Percentiles rank a stretch among this genome's conserved stretches.
These are phyloP conservation scores for Clarias platycephalus DNA, from an alignment of 2,797 vertebrate species.

Conservation along the genomic window DNA sequence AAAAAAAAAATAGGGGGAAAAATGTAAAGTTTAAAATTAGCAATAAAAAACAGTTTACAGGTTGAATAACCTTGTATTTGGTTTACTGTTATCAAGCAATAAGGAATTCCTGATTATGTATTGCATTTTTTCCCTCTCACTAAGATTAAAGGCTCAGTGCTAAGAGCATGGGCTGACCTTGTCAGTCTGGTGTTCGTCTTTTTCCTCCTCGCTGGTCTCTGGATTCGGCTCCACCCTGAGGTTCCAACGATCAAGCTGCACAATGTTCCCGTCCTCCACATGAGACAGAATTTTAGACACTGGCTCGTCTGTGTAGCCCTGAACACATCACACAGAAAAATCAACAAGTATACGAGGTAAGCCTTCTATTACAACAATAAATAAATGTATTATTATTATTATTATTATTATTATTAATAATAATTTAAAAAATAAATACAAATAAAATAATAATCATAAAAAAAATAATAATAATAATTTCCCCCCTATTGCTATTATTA, in stretches of 20 bases:
- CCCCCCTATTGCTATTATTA: too few relatives aligned
- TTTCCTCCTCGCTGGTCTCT: conserved; percentile 76
- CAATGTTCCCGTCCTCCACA: conserved; percentile 84
- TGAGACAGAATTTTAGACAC: conserved; percentile 86
- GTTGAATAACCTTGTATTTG: neutral
- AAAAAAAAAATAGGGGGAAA: too few relatives aligned
- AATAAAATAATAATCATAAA: too few relatives aligned
- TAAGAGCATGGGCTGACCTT: conserved; percentile 72
- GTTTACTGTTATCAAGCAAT: neutral
- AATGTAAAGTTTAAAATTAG: neutral
- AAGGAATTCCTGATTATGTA: too few relatives aligned
- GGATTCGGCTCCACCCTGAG: conserved; percentile 79
- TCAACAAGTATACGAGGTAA: neutral
- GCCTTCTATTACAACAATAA: neutral
- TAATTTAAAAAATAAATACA: neutral
- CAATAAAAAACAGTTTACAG: neutral
- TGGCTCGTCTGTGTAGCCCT: conserved; percentile 87
- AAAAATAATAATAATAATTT: too few relatives aligned
- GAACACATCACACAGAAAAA: conserved; percentile 18
- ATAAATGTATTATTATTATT: neutral
- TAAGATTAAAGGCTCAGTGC: neutral
- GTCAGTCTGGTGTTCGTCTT: conserved; percentile 83
- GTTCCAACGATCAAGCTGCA: conserved; percentile 86
- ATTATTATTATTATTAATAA: neutral
- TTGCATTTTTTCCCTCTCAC: neutral